A percentile compares a stretch with the other conserved stretches of the same genome.
Conservation (phyloP, 2,888 invertebrate species). For the Ommatoiulus sabulosus region DNA sequence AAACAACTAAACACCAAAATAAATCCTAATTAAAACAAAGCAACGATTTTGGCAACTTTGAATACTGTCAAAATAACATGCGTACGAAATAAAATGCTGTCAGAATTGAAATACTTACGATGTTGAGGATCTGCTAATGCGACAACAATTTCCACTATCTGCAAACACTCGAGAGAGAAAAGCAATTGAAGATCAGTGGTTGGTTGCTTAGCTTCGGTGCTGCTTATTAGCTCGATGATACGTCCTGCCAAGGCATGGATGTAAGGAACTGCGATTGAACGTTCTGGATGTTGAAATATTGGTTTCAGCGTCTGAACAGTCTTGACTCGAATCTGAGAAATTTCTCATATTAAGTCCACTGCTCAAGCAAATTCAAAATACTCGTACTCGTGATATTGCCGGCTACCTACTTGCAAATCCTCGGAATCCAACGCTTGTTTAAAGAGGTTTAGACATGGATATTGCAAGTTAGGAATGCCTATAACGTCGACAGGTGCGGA, state of each 20-base stretch:
- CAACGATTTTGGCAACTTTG: too few relatives aligned
- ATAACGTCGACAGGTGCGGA: slow-evolving; percentile 83
- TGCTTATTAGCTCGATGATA: slow-evolving; percentile 80
- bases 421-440: slow-evolving; percentile 75
- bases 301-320: slow-evolving; percentile 83
- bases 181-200: slow-evolving; percentile 77
- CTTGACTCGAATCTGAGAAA: slow-evolving; percentile 71
- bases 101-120: slow-evolving; percentile 70
- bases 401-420: slow-evolving; percentile 61
- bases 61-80: neutral
- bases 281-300: slow-evolving; percentile 80
- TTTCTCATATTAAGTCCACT: neutral
- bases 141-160: slow-evolving; percentile 80
- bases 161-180: slow-evolving; percentile 79
- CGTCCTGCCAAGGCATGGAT: slow-evolving; percentile 85
- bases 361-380: neutral
- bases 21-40: neutral
- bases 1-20: neutral
- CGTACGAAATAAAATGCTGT: neutral
- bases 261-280: slow-evolving; percentile 79
- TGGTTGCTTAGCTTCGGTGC: slow-evolving; percentile 74
- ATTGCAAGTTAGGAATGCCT: slow-evolving; percentile 83
- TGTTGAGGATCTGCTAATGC: slow-evolving; percentile 80
- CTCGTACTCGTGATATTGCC: neutral
- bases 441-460: slow-evolving; percentile 93